Conservation (phyloP, 1,140 invertebrate genomes). For the Papilio helenus region DNA sequence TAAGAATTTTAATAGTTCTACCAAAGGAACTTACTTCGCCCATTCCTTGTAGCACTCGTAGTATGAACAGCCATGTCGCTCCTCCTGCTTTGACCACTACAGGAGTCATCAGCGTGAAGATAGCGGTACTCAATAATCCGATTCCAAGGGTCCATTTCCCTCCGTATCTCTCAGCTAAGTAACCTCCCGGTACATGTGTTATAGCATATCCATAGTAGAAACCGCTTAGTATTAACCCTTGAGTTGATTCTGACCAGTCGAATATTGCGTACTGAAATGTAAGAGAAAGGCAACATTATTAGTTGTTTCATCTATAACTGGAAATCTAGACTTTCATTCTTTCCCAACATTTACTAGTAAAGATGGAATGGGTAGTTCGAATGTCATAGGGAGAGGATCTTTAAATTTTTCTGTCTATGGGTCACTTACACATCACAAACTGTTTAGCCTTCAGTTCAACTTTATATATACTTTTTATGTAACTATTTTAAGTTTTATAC, state of each 20-base stretch:
- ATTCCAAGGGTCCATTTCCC: constrained; percentile 85
- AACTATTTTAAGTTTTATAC: too few species aligned
- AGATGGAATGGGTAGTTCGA: neutral
- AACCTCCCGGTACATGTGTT: constrained; percentile 85
- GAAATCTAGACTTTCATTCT: too few species aligned
- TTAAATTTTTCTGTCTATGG: too few species aligned
- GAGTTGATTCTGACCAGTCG: constrained; percentile 85
- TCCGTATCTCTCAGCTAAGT: constrained; percentile 84
- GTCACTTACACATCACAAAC: too few species aligned
- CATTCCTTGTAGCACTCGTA: constrained; percentile 87
- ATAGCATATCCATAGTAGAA: constrained; percentile 86
- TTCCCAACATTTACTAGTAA: too few species aligned
- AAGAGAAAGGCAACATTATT: constrained; percentile 32
- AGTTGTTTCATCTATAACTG: neutral
- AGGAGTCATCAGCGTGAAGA: constrained; percentile 84
- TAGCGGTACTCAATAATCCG: constrained; percentile 85
- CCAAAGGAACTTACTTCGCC: constrained; percentile 81
- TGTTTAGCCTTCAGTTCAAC: too few species aligned
- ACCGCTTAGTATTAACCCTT: constrained; percentile 83
- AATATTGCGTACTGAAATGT: constrained; percentile 78
- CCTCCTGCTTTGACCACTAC: constrained; percentile 79
- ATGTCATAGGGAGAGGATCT: too few species aligned
- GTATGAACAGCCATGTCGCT: constrained; percentile 84
- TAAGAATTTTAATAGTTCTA: too few species aligned
- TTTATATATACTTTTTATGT: too few species aligned